A percentile compares a stretch with the other conserved stretches of the same genome.
Conservation (phyloP, 2,888 invertebrate genomes). For the Boloria euphrosyne region DNA sequence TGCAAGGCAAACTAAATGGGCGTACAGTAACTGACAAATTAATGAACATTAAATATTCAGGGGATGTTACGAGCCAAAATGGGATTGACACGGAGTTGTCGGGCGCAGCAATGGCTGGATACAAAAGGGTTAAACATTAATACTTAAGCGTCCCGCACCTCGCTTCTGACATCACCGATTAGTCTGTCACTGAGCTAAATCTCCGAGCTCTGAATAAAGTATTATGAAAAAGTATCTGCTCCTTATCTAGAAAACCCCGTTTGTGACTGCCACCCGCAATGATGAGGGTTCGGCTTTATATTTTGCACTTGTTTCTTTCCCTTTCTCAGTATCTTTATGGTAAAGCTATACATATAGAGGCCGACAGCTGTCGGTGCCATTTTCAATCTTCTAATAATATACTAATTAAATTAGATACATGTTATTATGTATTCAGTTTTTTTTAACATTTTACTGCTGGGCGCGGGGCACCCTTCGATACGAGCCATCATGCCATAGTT, state of each 20-base stretch:
- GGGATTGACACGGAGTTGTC: constrained; percentile 73
- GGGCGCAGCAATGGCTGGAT: constrained; percentile 60
- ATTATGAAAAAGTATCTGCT: constrained; percentile 76
- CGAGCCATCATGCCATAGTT: too few species aligned
- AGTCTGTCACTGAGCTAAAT: constrained; percentile 76
- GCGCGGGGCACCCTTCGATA: too few species aligned
- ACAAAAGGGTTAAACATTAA: constrained; percentile 79
- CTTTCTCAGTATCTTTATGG: constrained; percentile 34
- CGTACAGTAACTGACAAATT: constrained; percentile 67
- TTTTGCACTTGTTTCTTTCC: constrained; percentile 46
- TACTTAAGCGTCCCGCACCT: constrained; percentile 72
- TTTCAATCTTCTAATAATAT: constrained; percentile 4
- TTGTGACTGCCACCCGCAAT: constrained; percentile 57
- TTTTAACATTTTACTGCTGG: too few species aligned
- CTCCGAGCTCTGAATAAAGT: constrained; percentile 77
- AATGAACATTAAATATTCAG: constrained; percentile 77
- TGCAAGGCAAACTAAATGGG: constrained; percentile 47
- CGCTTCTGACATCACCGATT: constrained; percentile 74
- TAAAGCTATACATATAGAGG: constrained; percentile 1
- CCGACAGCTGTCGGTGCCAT: constrained; percentile 29
- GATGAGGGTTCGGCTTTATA: constrained; percentile 71
- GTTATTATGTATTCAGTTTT: too few species aligned
- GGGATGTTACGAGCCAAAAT: constrained; percentile 54
- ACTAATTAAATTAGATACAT: neutral
- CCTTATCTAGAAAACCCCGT: constrained; percentile 66